Evolutionary conservation across 2,113 vertebrate species (phyloP).

Genomic region (Chitala chitala): DNA sequence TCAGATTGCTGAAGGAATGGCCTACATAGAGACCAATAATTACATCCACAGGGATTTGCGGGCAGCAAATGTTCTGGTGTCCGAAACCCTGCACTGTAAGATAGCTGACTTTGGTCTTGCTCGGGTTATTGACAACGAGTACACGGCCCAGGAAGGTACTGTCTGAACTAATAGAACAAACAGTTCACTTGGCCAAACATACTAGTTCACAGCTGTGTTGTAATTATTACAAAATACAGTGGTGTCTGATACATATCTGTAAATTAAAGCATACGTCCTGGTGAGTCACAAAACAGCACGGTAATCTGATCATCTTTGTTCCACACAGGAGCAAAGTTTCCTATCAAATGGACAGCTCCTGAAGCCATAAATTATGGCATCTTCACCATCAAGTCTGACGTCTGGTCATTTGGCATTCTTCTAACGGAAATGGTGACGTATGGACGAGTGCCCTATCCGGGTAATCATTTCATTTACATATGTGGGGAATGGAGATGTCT

Average conservation of each 20-base stretch:
- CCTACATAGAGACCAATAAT: slow-evolving; percentile 87
- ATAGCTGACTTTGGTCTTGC: slow-evolving; percentile 93
- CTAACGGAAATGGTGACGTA: slow-evolving; percentile 89
- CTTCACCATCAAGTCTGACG: slow-evolving; percentile 93
- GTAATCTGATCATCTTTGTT: not conserved
- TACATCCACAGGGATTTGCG: slow-evolving; percentile 92
- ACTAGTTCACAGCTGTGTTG: too few species aligned
- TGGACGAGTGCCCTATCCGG: slow-evolving; percentile 85
- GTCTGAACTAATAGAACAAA: not conserved
- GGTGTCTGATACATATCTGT: too few species aligned
- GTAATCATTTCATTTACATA: slow-evolving; percentile 47
- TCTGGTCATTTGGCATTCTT: slow-evolving; percentile 94
- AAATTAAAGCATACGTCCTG: not conserved
- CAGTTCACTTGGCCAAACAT: not conserved
- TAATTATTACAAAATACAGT: too few species aligned
- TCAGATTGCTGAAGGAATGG: slow-evolving; percentile 94
- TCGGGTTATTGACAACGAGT: slow-evolving; percentile 81
- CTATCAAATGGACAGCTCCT: slow-evolving; percentile 95
- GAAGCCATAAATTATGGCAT: slow-evolving; percentile 92
- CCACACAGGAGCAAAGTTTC: slow-evolving; percentile 87
- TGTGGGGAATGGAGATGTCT: not conserved
- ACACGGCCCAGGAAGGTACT: slow-evolving; percentile 85
- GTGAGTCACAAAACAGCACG: not conserved
- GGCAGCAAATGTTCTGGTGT: slow-evolving; percentile 91
- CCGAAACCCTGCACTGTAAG: slow-evolving; percentile 81